Base-by-base conservation (phyloP, 1,140 invertebrate genomes). In the Heterodera schachtii region DNA sequence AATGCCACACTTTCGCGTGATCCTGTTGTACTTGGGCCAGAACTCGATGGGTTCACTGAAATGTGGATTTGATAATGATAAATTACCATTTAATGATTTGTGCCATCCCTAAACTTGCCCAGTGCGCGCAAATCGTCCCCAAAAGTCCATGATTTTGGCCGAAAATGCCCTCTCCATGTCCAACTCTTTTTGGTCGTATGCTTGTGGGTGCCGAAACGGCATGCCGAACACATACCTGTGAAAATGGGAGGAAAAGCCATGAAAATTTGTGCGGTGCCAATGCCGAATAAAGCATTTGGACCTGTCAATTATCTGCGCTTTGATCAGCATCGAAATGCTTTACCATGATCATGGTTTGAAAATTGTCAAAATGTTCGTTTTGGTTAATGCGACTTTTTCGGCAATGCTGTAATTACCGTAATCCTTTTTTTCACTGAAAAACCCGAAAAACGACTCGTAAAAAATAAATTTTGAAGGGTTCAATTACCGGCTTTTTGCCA, bases 71-170 rank as follows among this genome's bases (percentile, higher is more conserved):
- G 31, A 66, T 5, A 52, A 46, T 43, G 75, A 31, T 31, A 31
- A 31, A 31, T 31, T 31, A 31, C 1, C 31, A 1, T 31, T 31
- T 31, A 31, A 31, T 31, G 31, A 31, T 31, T 31, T 31, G 1
- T 31, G 31, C 31, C 0, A 31, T 21, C 13, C 49, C 0, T 52
- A 52, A 52, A 52, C 83, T 73, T 91, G 96, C 94, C 95, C 95
- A 78, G 94, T 94, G 92, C 95, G 95, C 16, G 95, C 95, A 90
- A 98, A 98, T 90, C 97, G 96, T 0, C 94, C 94, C 95, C 95
- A 98, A 90, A 96, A 97, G 85, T 93, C 93, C 95, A 98, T 97
- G 88, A 98, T 94, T 79, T 94, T 92, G 86, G 93, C 93, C 80
- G 94, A 94, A 44, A 98, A 92, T 69, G 93, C 92, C n/a, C 94